Evolutionary conservation across 92 coral and sea anemone genomes (phyloP), one percentile per base, ranked within the genome.

Genomic region (Parazoanthus atlanticus): DNA sequence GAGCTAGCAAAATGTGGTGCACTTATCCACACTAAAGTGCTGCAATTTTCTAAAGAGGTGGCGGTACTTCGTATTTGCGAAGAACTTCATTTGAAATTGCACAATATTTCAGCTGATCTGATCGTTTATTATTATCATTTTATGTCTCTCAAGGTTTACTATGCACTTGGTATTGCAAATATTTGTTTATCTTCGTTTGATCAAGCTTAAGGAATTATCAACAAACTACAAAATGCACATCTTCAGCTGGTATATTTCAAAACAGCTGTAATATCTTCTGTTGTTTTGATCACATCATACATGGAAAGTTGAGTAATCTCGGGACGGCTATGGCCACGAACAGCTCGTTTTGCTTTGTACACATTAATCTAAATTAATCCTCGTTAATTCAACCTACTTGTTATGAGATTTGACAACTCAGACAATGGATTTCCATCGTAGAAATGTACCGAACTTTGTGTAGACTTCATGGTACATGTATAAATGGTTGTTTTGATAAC

Each of bases 111-210:
- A 29, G 73, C 73, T 5, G 29, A 17, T 34, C n/a, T 19, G 41
- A 36, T 74, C 29, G n/a, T 16, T 75, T 75, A 3, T 30, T 7
- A 76, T 38, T 76, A 17, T 32, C 41, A 7, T 52, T 13, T 74
- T 74, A 30, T 30, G 28, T 36, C 29, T 33, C 49, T 74, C 25
- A 33, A 5, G 30, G 41, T 43, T 43, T 26, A 32, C 40, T 23
- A 58, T 43, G 33, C 9, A 43, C 64, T 58, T 80, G 85, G 72
- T 21, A 66, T 65, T 34, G 34, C 86, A 82, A 82, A 82, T 82
- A 82, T 82, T 82, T 82, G 74, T 26, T 61, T 61, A 26, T 58
- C 40, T 82, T 61, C 56, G 75, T 82, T 82, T 82, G 23, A 28
- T 78, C 65, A 15, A 61, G 69, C 69, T 61, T 61, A 2, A 3